Evolutionary conservation across 2,797 vertebrate species (phyloP).

Genomic region (Enoplosus armatus): DNA sequence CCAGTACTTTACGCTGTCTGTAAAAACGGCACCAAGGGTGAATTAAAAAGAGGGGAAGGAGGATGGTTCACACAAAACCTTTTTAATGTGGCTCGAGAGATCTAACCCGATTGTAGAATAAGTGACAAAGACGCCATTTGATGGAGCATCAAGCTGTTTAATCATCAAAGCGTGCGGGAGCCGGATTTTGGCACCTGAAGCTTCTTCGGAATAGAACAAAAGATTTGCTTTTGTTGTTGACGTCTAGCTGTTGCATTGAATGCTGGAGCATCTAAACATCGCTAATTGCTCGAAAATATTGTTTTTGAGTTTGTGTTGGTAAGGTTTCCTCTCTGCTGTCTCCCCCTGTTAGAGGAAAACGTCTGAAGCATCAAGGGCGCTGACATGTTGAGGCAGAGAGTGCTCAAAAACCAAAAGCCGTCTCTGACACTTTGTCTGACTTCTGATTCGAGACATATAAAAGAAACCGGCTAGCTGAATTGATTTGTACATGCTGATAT

Average conservation of each 20-base stretch:
- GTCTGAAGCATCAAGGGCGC: slow-evolving; percentile 25
- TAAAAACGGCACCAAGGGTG: slow-evolving; percentile 23
- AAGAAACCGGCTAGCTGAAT: slow-evolving; percentile 59
- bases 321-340: slow-evolving; percentile 23
- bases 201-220: slow-evolving; percentile 1
- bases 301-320: slow-evolving; percentile 29
- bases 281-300: slow-evolving; percentile 54
- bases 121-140: slow-evolving; percentile 29
- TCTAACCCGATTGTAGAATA: slow-evolving; percentile 16
- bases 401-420: slow-evolving; percentile 20
- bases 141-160: slow-evolving; percentile 39
- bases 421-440: slow-evolving; percentile 28
- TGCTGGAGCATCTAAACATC: slow-evolving; percentile 27
- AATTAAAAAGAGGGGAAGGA: background rate
- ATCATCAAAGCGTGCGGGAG: slow-evolving; percentile 24
- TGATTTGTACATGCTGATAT: slow-evolving; percentile 80
- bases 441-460: slow-evolving; percentile 42
- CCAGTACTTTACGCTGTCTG: slow-evolving; percentile 40
- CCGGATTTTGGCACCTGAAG: slow-evolving; percentile 24
- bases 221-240: slow-evolving; percentile 29
- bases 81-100: slow-evolving; percentile 33
- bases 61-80: background rate
- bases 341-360: slow-evolving; percentile 6
- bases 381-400: slow-evolving; percentile 29
- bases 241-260: slow-evolving; percentile 17